A percentile compares a stretch with the other conserved stretches of the same genome.
phyloP scores from a whole-genome alignment of 2,888 invertebrate genomes.

The Iselma pallidipennis region DNA sequence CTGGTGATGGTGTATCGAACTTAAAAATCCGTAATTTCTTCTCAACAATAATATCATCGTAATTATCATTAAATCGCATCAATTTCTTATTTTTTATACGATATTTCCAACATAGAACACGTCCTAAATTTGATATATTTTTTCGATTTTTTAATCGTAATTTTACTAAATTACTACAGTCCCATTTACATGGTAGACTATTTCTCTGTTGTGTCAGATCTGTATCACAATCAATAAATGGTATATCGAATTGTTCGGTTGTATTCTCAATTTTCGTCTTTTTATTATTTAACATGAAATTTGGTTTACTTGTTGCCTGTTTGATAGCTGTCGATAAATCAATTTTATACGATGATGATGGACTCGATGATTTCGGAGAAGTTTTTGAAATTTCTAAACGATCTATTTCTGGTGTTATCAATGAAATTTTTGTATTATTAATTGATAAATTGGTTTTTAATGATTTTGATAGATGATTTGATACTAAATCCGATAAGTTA shows the following conservation, averaged over 20 bases:
- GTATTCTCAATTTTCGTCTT: constrained; percentile 18
- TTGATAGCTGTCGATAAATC: constrained; percentile 56
- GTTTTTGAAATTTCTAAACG: constrained; percentile 6
- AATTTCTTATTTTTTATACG: constrained; percentile 6
- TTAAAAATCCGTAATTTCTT: constrained; percentile 55
- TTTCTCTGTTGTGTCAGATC: constrained; percentile 17
- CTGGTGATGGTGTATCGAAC: constrained; percentile 66
- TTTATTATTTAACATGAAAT: constrained; percentile 26
- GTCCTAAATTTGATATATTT: constrained; percentile 57
- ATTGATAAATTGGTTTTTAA: constrained; percentile 5
- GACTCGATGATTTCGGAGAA: neutral
- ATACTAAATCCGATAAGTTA: constrained; percentile 36
- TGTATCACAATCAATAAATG: constrained; percentile 51
- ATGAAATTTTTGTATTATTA: neutral
- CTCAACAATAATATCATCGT: constrained; percentile 12
- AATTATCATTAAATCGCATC: constrained; percentile 20
- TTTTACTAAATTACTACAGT: constrained; percentile 37
- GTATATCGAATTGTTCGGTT: constrained; percentile 48
- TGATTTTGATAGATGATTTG: constrained; percentile 35
- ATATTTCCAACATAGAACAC: constrained; percentile 54
- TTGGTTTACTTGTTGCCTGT: constrained; percentile 34
- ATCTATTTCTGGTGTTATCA: neutral
- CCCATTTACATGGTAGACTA: constrained; percentile 41
- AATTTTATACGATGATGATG: constrained; percentile 39
- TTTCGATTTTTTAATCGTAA: constrained; percentile 36